Evolutionary conservation across 2,797 vertebrate genomes (phyloP).

Genomic region (Peromyscus melanophrys): DNA sequence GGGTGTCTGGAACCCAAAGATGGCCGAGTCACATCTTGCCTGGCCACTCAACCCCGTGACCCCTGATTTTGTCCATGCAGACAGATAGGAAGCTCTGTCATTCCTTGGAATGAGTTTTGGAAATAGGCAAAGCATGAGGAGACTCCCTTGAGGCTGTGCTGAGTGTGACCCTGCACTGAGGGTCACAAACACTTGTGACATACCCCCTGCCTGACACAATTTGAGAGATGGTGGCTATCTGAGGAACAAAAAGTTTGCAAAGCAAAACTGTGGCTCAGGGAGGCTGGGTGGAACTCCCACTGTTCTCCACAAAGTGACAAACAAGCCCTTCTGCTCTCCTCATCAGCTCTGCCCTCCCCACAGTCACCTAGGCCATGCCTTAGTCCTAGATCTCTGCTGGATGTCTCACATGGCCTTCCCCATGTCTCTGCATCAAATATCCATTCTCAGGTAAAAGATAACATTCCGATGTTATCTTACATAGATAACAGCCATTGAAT

Average conservation of each 20-base stretch:
- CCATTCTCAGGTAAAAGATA: background rate
- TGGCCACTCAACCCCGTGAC: accelerated
- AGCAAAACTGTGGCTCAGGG: background rate
- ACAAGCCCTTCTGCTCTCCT: accelerated
- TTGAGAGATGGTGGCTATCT: background rate
- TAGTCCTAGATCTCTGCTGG: background rate
- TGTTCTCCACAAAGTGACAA: background rate
- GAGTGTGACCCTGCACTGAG: background rate
- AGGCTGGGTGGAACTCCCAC: accelerated
- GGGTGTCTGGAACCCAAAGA: background rate
- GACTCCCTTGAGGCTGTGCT: background rate
- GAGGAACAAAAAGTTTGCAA: background rate
- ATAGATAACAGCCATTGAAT: background rate
- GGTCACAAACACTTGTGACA: background rate
- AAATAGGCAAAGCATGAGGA: background rate
- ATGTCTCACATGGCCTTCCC: background rate
- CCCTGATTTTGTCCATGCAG: accelerated
- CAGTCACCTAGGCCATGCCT: background rate
- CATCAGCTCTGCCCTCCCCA: background rate
- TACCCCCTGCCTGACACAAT: background rate
- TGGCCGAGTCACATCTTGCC: accelerated
- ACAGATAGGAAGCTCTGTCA: background rate
- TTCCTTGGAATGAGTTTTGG: background rate
- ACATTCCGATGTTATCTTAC: background rate
- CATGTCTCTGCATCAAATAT: background rate